Evolutionary conservation across 2,888 invertebrate genomes (phyloP).

Genomic region (Leptopterna dolabrata): DNA sequence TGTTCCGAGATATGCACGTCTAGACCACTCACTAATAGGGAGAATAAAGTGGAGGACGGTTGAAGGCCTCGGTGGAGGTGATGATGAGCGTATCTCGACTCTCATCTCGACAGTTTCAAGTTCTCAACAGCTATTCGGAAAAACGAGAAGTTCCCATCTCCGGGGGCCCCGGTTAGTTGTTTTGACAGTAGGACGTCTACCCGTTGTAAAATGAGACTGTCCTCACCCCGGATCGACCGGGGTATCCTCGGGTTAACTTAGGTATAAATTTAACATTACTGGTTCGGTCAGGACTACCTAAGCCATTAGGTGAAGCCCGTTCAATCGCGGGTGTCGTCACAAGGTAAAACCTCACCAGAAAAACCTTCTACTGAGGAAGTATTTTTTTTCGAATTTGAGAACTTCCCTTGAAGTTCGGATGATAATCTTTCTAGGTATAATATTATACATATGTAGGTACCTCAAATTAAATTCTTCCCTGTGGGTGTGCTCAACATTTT

Average conservation of each 20-base stretch:
- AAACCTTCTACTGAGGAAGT: too few relatives aligned
- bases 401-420: too few relatives aligned
- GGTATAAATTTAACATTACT: not conserved
- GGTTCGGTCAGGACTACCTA: not conserved
- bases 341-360: not conserved
- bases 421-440: too few relatives aligned
- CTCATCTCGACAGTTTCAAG: conserved; percentile 20
- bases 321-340: not conserved
- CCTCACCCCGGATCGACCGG: not conserved
- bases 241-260: not conserved
- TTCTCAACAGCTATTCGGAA: not conserved
- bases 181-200: conserved; percentile 4
- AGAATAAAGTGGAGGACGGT: not conserved
- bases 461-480: too few relatives aligned
- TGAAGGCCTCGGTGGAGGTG: not conserved
- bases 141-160: not conserved
- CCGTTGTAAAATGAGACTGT: not conserved
- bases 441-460: too few relatives aligned
- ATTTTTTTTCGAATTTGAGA: too few relatives aligned
- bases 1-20: too few relatives aligned
- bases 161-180: not conserved
- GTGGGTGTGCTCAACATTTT: too few relatives aligned
- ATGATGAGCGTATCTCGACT: not conserved
- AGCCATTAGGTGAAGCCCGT: not conserved
- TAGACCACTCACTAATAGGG: too few relatives aligned